Base-by-base conservation (phyloP, 2,113 vertebrate species). In the Egretta garzetta region DNA sequence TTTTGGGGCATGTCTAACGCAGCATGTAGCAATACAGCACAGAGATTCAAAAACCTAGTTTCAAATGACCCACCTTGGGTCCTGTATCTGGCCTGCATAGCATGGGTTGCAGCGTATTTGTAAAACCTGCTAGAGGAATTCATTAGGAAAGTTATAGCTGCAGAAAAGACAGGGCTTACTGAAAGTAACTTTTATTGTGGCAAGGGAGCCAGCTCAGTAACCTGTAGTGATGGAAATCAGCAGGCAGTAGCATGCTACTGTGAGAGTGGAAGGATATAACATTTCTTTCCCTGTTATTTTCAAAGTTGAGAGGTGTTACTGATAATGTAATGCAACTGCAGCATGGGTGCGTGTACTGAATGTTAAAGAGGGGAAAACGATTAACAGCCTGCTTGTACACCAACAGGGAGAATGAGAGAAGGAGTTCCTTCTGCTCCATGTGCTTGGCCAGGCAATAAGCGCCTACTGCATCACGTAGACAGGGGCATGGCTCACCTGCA, bases 361-460 rank as follows among this genome's bases (percentile, higher is more conserved):
- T 87, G 85, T 79, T 79, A 82, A 88, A 50, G 63, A 97, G 80
- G 62, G 95, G 81, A 96, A 93, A 77, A 71, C 14, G 16, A 50
- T 76, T 79, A 96, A 80, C 49, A 58, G 43, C 24, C n/a, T 35
- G 16, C 24, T 47, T 50, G 30, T 13, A 49, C 0, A 8, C 23
- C 22, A 67, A 20, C 33, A 85, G 53, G 45, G 19, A 82, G 62
- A 88, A 90, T 9, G n/a, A 68, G 12, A 85, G 62, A 82, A 90
- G 7, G 35, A 68, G n/a, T 15, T 75, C 30, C 35, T 17, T 72
- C 47, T 82, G 14, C 33, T 8, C 11, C 3, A 4, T 9, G 4
- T 1, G 43, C 33, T 22, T 39, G 35, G n/a, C 27, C 41, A 53
- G 72, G 55, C 68, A 80, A 52, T 6, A 30, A 1, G 22, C 23